Evolutionary conservation across 2,113 vertebrate genomes (phyloP), one percentile per base, ranked within the genome.

Genomic region (Dunckerocampus dactyliophorus): DNA sequence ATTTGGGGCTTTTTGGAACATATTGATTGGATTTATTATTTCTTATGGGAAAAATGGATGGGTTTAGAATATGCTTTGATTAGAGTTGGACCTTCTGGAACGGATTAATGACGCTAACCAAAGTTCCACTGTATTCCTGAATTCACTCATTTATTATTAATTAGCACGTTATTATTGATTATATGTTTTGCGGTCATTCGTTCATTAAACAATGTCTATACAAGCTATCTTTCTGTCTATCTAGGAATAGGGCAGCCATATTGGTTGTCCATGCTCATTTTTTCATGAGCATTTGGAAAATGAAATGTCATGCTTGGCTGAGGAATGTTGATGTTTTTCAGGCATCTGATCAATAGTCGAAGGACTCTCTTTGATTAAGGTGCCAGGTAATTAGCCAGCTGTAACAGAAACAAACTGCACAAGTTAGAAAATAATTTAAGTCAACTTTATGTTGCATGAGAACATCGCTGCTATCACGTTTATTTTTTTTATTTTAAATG

Each of bases 361-460:
- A 63, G 42, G 21, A 50, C 47, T 50, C 63, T 55, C 63, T 8
- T 73, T 77, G 69, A 71, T 69, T 72, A 71, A 42, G 34, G 24
- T n/a, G 28, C 62, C 20, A 34, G 47, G 34, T 58, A 77, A 63
- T 75, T 56, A 79, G 47, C 34, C 16, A 37, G 49, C 37, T 71
- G 34, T 20, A 63, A 70, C 28, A 54, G 20, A 16, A 69, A 65
- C 48, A 49, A 62, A 45, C 51, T 45, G 34, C 64, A 51, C 37
- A 61, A 66, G 63, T 14, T 47, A 63, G 62, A 52, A 50, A 45
- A 60, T 63, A 20, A 46, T 70, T 65, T 28, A 57, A 67, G 31
- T 24, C 11, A 42, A 69, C 10, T 28, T 28, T 71, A 62, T 54
- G 17, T 34, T 61, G 20, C n/a, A 43, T 8, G 53, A 57, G 34